These are phyloP conservation scores for Rhipidura dahli DNA, from an alignment of 2,113 vertebrate species.

Conservation along the genomic window DNA sequence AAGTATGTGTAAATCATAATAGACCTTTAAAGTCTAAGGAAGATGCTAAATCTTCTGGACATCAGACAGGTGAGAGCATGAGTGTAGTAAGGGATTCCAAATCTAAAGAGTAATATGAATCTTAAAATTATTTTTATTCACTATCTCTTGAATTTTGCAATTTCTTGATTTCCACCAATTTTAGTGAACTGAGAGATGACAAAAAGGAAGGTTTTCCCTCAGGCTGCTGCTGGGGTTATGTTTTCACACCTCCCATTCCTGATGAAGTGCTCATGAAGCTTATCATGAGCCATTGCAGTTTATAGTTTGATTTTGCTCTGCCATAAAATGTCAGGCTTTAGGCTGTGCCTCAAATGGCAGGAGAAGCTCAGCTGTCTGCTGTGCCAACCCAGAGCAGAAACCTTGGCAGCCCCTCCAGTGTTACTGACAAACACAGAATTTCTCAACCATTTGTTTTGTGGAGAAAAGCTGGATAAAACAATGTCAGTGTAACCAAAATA, in stretches of 20 bases:
- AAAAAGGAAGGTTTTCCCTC: neutral
- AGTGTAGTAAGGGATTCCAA: neutral
- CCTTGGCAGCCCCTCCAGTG: neutral
- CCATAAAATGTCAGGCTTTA: neutral
- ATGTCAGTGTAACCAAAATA: neutral
- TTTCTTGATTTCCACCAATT: neutral
- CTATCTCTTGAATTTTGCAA: neutral
- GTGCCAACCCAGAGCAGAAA: neutral
- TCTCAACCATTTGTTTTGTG: neutral
- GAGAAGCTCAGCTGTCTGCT: neutral
- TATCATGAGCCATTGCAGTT: neutral
- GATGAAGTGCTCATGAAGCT: neutral
- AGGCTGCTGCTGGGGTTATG: neutral
- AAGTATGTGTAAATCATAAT: neutral
- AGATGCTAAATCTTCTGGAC: neutral
- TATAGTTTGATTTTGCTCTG: neutral
- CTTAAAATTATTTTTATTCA: neutral
- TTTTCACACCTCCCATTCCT: neutral
- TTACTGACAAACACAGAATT: neutral
- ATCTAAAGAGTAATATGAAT: neutral
- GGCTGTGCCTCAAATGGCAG: neutral
- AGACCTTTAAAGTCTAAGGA: neutral
- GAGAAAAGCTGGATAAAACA: neutral
- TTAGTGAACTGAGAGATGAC: neutral
- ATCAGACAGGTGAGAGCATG: neutral